These are phyloP conservation scores for Drosophila miranda DNA, from an alignment of 1,140 invertebrate species.

Conservation along the genomic window DNA sequence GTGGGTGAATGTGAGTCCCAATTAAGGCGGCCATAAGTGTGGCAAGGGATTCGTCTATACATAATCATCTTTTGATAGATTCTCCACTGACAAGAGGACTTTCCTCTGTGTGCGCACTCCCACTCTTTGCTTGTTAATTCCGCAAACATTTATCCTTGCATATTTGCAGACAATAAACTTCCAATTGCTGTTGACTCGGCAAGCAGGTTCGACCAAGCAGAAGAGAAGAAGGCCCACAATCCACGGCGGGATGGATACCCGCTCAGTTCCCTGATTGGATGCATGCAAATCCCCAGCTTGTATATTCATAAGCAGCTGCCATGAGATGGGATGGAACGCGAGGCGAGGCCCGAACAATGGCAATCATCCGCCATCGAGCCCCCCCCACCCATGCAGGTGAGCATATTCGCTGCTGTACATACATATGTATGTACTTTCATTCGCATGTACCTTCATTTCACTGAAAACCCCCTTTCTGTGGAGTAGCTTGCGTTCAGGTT, in stretches of 20 bases:
- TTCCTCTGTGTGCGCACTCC: background rate
- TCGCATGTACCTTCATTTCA: background rate
- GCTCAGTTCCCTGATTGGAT: constrained; percentile 28
- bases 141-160: constrained; percentile 35
- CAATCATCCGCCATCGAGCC: constrained; percentile 1
- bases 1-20: constrained; percentile 29
- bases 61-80: constrained; percentile 38
- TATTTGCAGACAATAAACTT: constrained; percentile 68
- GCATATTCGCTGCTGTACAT: background rate
- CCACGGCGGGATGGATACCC: too few species aligned
- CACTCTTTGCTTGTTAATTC: constrained; percentile 17
- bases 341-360: constrained; percentile 1
- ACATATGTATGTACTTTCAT: background rate
- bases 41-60: constrained; percentile 7
- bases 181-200: constrained; percentile 64
- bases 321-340: too few species aligned
- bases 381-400: background rate
- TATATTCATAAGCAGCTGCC: constrained; percentile 4
- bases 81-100: background rate
- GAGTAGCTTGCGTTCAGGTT: too few species aligned
- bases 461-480: too few species aligned
- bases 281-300: constrained; percentile 12
- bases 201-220: constrained; percentile 14
- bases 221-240: too few species aligned
- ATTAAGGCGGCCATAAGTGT: constrained; percentile 22